Percentiles rank a stretch among this genome's conserved stretches.
phyloP scores from a whole-genome alignment of 2,797 vertebrate species.

The Diceros bicornis region DNA sequence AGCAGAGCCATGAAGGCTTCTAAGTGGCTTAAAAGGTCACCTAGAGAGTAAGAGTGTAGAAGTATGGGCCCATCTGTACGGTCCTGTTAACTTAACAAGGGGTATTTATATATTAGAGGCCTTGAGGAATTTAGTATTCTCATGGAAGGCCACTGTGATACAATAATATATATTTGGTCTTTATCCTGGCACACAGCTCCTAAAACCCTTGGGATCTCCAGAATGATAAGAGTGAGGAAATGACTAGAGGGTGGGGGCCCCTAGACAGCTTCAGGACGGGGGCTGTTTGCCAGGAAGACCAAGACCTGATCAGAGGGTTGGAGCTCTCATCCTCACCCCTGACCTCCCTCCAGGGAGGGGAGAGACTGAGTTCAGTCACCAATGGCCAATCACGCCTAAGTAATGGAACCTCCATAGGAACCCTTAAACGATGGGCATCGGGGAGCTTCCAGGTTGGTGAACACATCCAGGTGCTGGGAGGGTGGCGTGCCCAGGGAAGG shows the following conservation, averaged over 20 bases:
- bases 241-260: background rate
- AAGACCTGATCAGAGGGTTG: background rate
- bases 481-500: background rate
- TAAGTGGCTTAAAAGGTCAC: background rate
- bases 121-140: background rate
- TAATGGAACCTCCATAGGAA: background rate
- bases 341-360: background rate
- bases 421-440: background rate
- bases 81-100: background rate
- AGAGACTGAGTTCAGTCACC: background rate
- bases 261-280: background rate
- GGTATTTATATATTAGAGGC: background rate
- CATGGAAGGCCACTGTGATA: background rate
- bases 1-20: background rate
- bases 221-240: background rate
- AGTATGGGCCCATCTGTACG: accelerated
- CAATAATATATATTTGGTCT: background rate
- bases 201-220: background rate
- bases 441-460: background rate
- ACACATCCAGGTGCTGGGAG: background rate
- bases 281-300: background rate
- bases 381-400: background rate
- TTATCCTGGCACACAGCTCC: background rate
- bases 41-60: background rate
- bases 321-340: background rate